Base-by-base conservation (phyloP, 30 jellyfish, hydroid and myxozoan genomes). In the Haliclystus octoradiatus region DNA sequence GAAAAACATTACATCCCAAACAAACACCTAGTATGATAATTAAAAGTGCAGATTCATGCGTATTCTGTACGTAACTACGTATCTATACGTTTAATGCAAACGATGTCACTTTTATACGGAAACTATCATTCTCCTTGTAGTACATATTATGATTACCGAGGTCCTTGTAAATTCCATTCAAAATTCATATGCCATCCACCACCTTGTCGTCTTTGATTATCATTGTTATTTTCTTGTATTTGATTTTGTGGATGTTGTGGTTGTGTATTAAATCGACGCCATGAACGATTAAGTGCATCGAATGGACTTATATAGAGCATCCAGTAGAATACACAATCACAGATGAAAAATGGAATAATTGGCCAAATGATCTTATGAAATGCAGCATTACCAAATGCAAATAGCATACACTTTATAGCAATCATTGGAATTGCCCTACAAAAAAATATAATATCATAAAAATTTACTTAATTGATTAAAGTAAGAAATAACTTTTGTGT, bases 291-390 rank as follows among this genome's bases (percentile, higher is more conserved):
- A 2, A 82, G 31, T 7, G 98, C 98, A 50, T 76, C 95, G 65
- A 81, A 89, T 27, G 98, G 98, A 51, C 98, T 80, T 50, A 89
- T 80, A 76, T 70, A 76, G 25, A 89, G 53, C 93, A 89, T 75
- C 98, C 98, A 89, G 13, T 68, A 89, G 71, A 89, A 81, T 5
- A 89, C 71, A 33, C 94, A 62, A 63, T 89, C 98, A 34, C 87
- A 84, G 65, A 89, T 66, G 78, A 89, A 89, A 40, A 77, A 67
- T 1, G 98, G 98, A 71, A 89, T 53, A 33, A 89, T 76, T 47
- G 94, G 93, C 85, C 92, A 71, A 49, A 80, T 47, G 12, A 89
- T 47, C 63, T 80, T 89, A 29, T 64, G 62, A 53, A 72, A 33
- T 52, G 79, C 52, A 49, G 94, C 74, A 52, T 49, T 35, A 23